Evolutionary conservation across 2,888 invertebrate species (phyloP).

Genomic region (Scelioninae gen. 1): DNA sequence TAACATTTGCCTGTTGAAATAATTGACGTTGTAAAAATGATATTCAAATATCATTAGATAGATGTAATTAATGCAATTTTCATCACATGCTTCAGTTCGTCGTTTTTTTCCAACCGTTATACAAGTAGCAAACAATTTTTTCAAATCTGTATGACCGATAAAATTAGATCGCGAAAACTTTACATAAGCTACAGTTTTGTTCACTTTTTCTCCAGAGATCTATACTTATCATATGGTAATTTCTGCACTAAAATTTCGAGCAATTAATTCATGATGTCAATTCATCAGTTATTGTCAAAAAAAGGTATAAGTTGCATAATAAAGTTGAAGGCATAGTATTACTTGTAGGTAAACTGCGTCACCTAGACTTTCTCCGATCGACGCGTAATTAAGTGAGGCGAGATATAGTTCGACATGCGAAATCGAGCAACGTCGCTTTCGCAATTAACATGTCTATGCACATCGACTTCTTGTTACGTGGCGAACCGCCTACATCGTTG

Average conservation of each 20-base stretch:
- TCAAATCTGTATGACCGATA: constrained; percentile 3
- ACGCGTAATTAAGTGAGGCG: constrained; percentile 59
- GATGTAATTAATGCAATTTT: constrained; percentile 9
- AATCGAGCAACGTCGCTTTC: too few relatives aligned
- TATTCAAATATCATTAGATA: constrained; percentile 9
- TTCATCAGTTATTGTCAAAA: constrained; percentile 20
- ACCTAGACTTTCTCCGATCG: constrained; percentile 67
- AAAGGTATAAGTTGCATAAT: constrained; percentile 49
- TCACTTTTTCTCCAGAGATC: constrained; percentile 1
- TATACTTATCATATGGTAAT: background rate
- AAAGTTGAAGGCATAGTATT: constrained; percentile 13
- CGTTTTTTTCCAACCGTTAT: too few relatives aligned
- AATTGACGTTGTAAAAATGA: constrained; percentile 6
- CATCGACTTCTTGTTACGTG: constrained; percentile 50
- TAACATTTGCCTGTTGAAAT: constrained; percentile 13
- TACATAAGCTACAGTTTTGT: constrained; percentile 15
- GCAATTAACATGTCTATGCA: constrained; percentile 61
- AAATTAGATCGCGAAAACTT: constrained; percentile 15
- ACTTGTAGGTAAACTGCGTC: constrained; percentile 51
- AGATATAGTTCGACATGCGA: constrained; percentile 58
- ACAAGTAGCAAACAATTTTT: too few relatives aligned
- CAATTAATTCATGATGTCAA: constrained; percentile 29
- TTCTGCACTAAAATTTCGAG: constrained; percentile 10
- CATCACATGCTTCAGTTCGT: background rate
- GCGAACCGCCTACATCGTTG: constrained; percentile 35